phyloP scores from a whole-genome alignment of 2,888 invertebrate genomes.

The Epinotia ramella region DNA sequence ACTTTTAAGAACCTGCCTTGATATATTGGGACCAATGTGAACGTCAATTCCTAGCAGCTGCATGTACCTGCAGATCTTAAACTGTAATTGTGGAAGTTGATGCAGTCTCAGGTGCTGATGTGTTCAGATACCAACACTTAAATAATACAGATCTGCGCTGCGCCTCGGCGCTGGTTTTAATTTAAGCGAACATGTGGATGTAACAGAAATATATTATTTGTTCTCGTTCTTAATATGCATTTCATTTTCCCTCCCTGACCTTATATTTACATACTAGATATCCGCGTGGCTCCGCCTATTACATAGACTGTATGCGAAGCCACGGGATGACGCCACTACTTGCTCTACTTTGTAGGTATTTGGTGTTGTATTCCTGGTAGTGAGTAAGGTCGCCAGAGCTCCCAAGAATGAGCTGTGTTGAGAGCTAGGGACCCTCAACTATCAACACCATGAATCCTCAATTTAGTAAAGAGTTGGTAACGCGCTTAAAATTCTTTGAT shows the following conservation, averaged over 20 bases:
- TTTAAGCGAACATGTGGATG: conserved; percentile 71
- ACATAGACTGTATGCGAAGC: too few species aligned
- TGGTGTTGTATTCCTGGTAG: too few species aligned
- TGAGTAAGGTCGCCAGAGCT: too few species aligned
- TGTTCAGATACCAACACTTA: conserved; percentile 17
- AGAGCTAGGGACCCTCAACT: too few species aligned
- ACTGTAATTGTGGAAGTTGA: conserved; percentile 3
- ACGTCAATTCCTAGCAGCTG: conserved; percentile 47
- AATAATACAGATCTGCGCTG: conserved; percentile 46
- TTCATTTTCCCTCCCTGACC: conserved; percentile 57
- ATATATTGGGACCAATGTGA: conserved; percentile 60
- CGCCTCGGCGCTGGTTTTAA: conserved; percentile 57
- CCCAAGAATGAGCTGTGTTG: too few species aligned
- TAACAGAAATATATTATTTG: conserved; percentile 80
- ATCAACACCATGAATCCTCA: too few species aligned
- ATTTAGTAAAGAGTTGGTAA: too few species aligned
- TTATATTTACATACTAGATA: neutral
- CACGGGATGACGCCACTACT: too few species aligned
- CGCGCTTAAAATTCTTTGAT: too few species aligned
- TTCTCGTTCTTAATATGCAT: conserved; percentile 75
- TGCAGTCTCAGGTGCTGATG: neutral
- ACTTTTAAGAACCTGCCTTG: neutral
- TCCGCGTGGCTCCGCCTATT: too few species aligned
- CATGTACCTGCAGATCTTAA: neutral
- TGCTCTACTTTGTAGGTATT: too few species aligned